Evolutionary conservation across 2,113 vertebrate species (phyloP), one percentile per base, ranked within the genome.

Genomic region (Australoheros scitulus): DNA sequence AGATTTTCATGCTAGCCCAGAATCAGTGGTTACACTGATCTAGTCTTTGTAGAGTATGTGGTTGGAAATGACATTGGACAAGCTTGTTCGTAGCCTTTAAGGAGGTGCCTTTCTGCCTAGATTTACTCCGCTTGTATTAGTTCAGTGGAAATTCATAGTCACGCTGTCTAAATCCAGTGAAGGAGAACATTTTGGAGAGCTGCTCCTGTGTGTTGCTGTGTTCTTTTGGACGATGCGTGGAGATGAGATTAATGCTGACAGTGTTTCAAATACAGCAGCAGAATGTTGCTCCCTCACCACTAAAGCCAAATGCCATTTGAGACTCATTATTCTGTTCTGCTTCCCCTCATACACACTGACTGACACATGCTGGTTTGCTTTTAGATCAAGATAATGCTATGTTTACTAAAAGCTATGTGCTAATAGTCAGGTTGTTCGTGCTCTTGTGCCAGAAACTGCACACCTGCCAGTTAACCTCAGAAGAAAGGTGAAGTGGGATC

Each of bases 391-490:
- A 76, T 83, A 61, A n/a, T 26, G 15, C 18, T 61, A 36, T 85
- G 52, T 83, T 88, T 91, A 79, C 88, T 70, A n/a, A 82, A 81
- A 60, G 60, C 29, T 61, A 77, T 87, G 88, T 77, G 52, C 88
- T 84, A 90, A 38, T 56, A 61, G 68, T 77, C n/a, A 79, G 56
- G 24, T 82, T 91, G 84, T 92, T 93, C 82, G 84, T 63, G 65
- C 47, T 14, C 2, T 64, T 32, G 80, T 86, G 58, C 65, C 79
- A 72, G 50, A 43, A 32, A 86, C 50, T 64, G 34, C 57, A 10
- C 82, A 92, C 85, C 85, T 91, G 84, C 77, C 68, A 64, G 83
- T 77, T 63, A 64, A 76, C 78, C 52, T 81, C 74, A 50, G 79
- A 47, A 61, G 10, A 87, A 81, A 82, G 65, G 65, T 85, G 70